phyloP scores from a whole-genome alignment of 2,888 invertebrate genomes.

The Colletes collaris region DNA sequence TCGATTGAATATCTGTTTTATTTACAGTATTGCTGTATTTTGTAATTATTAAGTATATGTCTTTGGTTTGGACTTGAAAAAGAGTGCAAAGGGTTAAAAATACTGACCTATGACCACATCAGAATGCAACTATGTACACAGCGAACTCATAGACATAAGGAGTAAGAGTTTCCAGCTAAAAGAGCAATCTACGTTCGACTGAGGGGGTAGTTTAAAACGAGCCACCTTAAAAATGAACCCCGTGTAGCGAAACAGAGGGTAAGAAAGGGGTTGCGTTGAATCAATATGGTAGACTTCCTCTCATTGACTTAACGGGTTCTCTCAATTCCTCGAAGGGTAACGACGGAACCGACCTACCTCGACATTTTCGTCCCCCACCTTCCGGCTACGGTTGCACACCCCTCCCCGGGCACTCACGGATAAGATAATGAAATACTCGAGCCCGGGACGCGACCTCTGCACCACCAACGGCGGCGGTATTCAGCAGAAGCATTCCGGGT shows the following conservation, averaged over 20 bases:
- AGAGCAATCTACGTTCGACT: too few relatives aligned
- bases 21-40: too few relatives aligned
- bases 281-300: conserved; percentile 75
- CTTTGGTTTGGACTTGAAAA: too few relatives aligned
- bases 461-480: conserved; percentile 44
- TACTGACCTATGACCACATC: too few relatives aligned
- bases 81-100: too few relatives aligned
- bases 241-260: background rate
- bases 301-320: conserved; percentile 72
- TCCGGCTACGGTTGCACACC: background rate
- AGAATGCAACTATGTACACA: too few relatives aligned
- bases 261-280: conserved; percentile 61
- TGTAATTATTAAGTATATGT: too few relatives aligned
- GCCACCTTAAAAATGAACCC: background rate
- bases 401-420: conserved; percentile 52
- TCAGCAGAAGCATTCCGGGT: conserved; percentile 35
- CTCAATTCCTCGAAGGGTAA: conserved; percentile 49
- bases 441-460: conserved; percentile 58
- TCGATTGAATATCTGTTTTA: too few relatives aligned
- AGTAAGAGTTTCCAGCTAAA: too few relatives aligned
- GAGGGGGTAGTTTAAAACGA: background rate
- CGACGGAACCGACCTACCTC: conserved; percentile 37
- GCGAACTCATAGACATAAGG: too few relatives aligned
- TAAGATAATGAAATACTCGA: conserved; percentile 77
- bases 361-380: background rate